Evolutionary conservation across 2,888 invertebrate genomes (phyloP).

Genomic region (Encarsia formosa): DNA sequence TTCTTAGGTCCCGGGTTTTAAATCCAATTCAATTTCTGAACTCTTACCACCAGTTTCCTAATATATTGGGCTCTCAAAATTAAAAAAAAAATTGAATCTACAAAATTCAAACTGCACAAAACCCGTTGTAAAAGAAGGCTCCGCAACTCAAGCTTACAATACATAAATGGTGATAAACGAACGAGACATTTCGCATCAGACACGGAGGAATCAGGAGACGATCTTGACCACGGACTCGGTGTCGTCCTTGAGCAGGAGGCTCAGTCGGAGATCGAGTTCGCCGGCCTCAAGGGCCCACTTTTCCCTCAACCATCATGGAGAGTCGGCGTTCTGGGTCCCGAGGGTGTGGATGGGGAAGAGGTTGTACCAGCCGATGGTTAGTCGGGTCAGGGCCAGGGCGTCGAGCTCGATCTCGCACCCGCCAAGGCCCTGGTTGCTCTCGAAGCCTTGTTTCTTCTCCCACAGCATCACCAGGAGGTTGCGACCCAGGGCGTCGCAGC

Average conservation of each 20-base stretch:
- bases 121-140: too few relatives aligned
- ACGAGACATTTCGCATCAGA: too few relatives aligned
- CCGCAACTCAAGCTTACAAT: too few relatives aligned
- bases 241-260: conserved; percentile 47
- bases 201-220: conserved; percentile 45
- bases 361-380: conserved; percentile 87
- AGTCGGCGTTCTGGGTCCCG: conserved; percentile 63
- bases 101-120: too few relatives aligned
- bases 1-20: too few relatives aligned
- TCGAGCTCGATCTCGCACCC: conserved; percentile 84
- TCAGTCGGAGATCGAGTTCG: conserved; percentile 47
- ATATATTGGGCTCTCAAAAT: too few relatives aligned
- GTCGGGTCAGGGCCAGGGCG: conserved; percentile 72
- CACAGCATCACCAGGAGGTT: conserved; percentile 87
- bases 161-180: too few relatives aligned
- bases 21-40: too few relatives aligned
- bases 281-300: conserved; percentile 50
- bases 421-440: conserved; percentile 75
- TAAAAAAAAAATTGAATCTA: too few relatives aligned
- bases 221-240: conserved; percentile 46
- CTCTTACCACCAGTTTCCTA: not conserved
- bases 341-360: conserved; percentile 83
- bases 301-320: conserved; percentile 53
- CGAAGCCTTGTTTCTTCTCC: conserved; percentile 85
- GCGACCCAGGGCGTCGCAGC: conserved; percentile 70